Percentiles rank a stretch among this genome's conserved stretches.
phyloP scores from a whole-genome alignment of 64 coral and sea anemone genomes.

The Montipora sp. region DNA sequence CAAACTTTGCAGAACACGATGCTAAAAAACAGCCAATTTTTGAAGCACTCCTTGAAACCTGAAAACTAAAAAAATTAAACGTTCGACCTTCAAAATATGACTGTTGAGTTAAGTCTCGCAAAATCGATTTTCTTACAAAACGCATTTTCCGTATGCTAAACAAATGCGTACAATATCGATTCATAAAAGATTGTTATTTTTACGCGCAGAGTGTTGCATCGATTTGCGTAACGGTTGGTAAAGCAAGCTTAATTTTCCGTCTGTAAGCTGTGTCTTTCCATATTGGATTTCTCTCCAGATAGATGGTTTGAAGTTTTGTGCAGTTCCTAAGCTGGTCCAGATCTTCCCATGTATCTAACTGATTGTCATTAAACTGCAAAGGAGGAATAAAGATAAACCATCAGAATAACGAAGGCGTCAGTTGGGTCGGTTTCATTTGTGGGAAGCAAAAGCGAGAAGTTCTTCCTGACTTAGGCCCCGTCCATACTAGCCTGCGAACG shows the following conservation, averaged over 20 bases:
- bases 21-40: no score
- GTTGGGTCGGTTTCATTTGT: no score
- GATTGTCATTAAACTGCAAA: conserved; percentile 96
- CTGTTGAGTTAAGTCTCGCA: background rate
- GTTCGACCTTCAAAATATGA: no score
- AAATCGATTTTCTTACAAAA: background rate
- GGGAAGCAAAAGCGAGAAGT: no score
- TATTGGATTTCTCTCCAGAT: conserved; percentile 96
- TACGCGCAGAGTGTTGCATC: conserved; percentile 86
- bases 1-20: no score
- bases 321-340: conserved; percentile 86
- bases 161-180: background rate
- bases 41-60: no score
- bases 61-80: no score
- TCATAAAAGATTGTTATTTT: background rate
- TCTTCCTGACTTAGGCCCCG: no score
- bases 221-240: conserved; percentile 89
- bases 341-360: conserved; percentile 87
- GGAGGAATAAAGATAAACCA: conserved; percentile 2
- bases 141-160: background rate
- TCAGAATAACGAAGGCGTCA: background rate
- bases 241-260: conserved; percentile 92
- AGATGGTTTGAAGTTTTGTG: conserved; percentile 77
- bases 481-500: no score
- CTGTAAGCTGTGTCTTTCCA: conserved; percentile 84